These are phyloP conservation scores for Listronotus bonariensis DNA, from an alignment of 1,140 invertebrate genomes.

Conservation along the genomic window DNA sequence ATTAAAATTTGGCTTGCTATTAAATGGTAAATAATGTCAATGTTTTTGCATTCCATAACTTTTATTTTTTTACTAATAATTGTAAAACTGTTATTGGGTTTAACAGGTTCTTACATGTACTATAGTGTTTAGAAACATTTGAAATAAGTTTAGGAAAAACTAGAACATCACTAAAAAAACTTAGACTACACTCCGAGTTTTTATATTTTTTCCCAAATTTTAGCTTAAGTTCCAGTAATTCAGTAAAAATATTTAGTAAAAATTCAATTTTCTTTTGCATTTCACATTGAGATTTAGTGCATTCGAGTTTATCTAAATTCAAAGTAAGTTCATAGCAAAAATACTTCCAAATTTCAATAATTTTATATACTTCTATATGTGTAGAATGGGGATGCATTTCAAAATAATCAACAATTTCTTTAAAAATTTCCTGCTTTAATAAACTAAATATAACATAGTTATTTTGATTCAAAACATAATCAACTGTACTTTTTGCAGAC, in stretches of 20 bases:
- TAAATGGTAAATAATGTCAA: conserved; percentile 41
- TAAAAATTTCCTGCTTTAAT: conserved; percentile 11
- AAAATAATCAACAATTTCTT: conserved; percentile 27
- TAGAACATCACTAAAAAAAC: conserved; percentile 37
- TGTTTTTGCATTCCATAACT: conserved; percentile 35
- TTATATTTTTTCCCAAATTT: conserved; percentile 9
- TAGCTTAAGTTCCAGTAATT: conserved; percentile 29
- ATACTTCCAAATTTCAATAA: conserved; percentile 32
- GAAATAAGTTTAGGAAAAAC: conserved; percentile 26
- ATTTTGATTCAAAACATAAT: conserved; percentile 10
- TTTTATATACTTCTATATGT: conserved; percentile 6
- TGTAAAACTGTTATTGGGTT: conserved; percentile 22
- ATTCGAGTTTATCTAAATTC: conserved; percentile 19
- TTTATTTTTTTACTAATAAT: conserved; percentile 31
- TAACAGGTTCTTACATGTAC: conserved; percentile 29
- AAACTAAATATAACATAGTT: conserved; percentile 22
- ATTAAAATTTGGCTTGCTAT: conserved; percentile 36
- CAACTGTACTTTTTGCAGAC: background rate
- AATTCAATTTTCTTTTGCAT: conserved; percentile 31
- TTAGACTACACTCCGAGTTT: conserved; percentile 6
- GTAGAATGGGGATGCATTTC: background rate
- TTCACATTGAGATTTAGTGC: conserved; percentile 13
- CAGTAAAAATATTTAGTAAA: conserved; percentile 26
- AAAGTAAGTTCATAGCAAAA: conserved; percentile 23
- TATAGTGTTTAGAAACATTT: conserved; percentile 29